These are phyloP conservation scores for Protonibea diacanthus DNA, from an alignment of 2,797 vertebrate genomes.

Conservation along the genomic window DNA sequence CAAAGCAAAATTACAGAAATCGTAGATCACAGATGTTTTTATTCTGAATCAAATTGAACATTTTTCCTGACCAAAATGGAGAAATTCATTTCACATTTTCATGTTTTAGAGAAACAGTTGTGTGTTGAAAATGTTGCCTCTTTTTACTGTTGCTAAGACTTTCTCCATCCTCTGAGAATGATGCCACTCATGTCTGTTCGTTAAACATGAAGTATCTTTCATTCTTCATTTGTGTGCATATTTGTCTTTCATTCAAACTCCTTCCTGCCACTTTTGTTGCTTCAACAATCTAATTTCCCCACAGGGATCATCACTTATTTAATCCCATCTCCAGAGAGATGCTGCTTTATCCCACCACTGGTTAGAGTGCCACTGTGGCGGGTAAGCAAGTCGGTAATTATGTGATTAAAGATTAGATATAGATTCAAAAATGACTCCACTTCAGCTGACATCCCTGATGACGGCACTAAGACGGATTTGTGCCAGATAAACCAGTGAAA, in stretches of 20 bases:
- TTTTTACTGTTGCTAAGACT: not conserved
- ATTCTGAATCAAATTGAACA: not conserved
- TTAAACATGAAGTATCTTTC: not conserved
- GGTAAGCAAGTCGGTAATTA: conserved; percentile 10
- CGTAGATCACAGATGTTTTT: not conserved
- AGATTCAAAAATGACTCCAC: conserved; percentile 25
- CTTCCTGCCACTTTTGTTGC: conserved; percentile 12
- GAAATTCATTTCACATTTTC: not conserved
- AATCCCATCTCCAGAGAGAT: conserved; percentile 38
- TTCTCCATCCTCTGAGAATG: not conserved
- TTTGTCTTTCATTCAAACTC: conserved; percentile 25
- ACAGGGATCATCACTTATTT: conserved; percentile 41
- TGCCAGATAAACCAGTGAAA: not conserved
- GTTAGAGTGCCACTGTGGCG: conserved; percentile 1
- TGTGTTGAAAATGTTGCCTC: not conserved
- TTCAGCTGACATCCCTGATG: not conserved
- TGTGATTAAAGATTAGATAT: conserved; percentile 1
- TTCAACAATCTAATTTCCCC: conserved; percentile 32
- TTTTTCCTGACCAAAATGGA: not conserved
- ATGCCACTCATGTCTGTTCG: not conserved
- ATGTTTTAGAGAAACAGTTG: not conserved
- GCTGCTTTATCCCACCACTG: conserved; percentile 33
- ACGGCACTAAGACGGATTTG: conserved; percentile 1
- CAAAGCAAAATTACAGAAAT: not conserved
- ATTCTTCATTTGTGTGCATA: not conserved